Evolutionary conservation across 37 sponge, comb jelly and placozoan species (phyloP).

Genomic region (Aphrocallistes beatrix): DNA sequence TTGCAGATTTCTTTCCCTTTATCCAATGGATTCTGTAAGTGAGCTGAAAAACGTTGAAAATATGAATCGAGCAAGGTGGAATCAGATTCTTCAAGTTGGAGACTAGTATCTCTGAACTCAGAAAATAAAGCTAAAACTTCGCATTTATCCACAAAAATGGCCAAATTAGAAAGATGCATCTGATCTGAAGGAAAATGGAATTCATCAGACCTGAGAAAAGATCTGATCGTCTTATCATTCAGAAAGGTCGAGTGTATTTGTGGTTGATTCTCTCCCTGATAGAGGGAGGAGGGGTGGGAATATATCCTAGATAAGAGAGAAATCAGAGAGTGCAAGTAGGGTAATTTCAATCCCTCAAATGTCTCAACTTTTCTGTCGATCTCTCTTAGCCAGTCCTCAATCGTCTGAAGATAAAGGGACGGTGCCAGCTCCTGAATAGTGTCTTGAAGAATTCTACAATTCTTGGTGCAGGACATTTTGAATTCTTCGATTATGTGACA

Average conservation of each 20-base stretch:
- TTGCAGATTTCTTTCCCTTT: not conserved
- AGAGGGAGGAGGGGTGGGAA: not conserved
- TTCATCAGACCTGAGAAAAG: no score
- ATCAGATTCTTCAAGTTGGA: not conserved
- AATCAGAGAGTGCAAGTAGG: not conserved
- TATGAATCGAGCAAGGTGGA: not conserved
- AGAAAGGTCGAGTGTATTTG: not conserved
- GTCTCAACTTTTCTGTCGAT: not conserved
- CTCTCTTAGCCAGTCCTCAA: not conserved
- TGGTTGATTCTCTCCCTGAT: not conserved
- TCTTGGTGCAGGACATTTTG: not conserved
- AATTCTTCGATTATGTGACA: not conserved
- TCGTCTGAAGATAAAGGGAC: not conserved
- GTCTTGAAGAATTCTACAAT: not conserved
- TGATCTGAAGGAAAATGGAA: not conserved
- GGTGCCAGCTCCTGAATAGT: not conserved
- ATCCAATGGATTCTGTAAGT: not conserved
- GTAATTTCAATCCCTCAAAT: not conserved
- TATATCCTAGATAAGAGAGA: not conserved
- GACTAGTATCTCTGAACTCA: no score
- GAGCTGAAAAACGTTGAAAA: not conserved
- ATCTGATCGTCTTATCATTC: not conserved
- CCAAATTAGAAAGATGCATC: not conserved
- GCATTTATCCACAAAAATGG: not conserved
- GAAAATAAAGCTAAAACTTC: not conserved